These are phyloP conservation scores for Taeniopygia guttata DNA, from an alignment of 2,797 vertebrate genomes.

Conservation along the genomic window DNA sequence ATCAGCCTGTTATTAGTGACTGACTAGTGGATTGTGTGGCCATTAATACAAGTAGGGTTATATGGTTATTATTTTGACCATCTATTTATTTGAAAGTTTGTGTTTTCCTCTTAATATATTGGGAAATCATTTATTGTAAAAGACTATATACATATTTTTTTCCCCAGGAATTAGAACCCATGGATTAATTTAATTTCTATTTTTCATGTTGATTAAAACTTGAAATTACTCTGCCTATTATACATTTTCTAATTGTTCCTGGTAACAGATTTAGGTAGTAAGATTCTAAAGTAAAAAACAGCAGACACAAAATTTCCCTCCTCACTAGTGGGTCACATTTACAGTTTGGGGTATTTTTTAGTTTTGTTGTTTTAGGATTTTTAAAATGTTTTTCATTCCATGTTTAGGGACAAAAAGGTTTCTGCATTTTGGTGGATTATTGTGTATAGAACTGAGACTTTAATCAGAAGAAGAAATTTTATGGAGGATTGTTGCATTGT, in stretches of 20 bases:
- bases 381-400: neutral
- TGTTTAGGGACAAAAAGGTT: neutral
- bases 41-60: neutral
- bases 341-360: rapidly evolving
- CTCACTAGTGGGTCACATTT: neutral
- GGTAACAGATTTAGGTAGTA: neutral
- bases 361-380: neutral
- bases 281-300: neutral
- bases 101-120: neutral
- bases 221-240: neutral
- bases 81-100: neutral
- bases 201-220: neutral
- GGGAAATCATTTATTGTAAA: neutral
- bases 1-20: neutral
- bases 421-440: neutral
- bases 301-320: neutral
- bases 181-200: neutral
- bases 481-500: neutral
- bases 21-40: neutral
- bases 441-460: neutral
- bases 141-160: neutral
- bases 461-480: neutral
- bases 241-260: neutral
- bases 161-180: neutral
- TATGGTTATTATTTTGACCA: neutral